A percentile compares a stretch with the other conserved stretches of the same genome.
These are phyloP conservation scores for Neodiprion lecontei DNA, from an alignment of 1,140 invertebrate species.

Conservation along the genomic window DNA sequence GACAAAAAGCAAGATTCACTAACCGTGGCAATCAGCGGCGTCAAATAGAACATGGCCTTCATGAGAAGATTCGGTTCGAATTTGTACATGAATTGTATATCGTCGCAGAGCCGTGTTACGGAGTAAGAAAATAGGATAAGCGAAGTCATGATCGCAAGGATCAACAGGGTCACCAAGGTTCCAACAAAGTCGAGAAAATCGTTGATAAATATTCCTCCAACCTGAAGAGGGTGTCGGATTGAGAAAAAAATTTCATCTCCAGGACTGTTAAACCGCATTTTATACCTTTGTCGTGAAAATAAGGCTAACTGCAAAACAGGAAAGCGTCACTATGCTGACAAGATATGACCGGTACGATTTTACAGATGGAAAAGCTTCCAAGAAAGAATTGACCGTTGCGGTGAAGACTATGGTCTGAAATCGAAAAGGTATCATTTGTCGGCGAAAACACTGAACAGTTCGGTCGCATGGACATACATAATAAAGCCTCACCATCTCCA, in stretches of 20 bases:
- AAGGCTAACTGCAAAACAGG: background rate
- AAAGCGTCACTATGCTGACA: background rate
- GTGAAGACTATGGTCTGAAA: conserved; percentile 2
- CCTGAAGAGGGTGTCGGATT: background rate
- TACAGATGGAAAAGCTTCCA: background rate
- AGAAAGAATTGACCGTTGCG: background rate
- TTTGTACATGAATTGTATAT: background rate
- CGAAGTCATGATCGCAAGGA: background rate
- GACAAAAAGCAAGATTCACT: background rate
- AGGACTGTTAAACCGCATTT: too few species aligned
- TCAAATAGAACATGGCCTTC: background rate
- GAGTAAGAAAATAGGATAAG: conserved; percentile 1
- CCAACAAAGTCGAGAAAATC: background rate
- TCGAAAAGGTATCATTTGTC: background rate
- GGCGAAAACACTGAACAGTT: too few species aligned
- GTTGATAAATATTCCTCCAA: background rate
- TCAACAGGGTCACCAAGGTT: background rate
- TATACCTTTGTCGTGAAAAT: background rate
- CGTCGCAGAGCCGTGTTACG: conserved; percentile 1
- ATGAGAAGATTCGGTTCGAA: background rate
- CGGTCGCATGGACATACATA: too few species aligned
- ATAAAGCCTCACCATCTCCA: background rate
- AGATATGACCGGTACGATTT: background rate
- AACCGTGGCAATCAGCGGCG: background rate
- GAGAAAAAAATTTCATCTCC: too few species aligned